phyloP scores from a whole-genome alignment of 2,888 invertebrate species.

The Amblyteles armatorius region DNA sequence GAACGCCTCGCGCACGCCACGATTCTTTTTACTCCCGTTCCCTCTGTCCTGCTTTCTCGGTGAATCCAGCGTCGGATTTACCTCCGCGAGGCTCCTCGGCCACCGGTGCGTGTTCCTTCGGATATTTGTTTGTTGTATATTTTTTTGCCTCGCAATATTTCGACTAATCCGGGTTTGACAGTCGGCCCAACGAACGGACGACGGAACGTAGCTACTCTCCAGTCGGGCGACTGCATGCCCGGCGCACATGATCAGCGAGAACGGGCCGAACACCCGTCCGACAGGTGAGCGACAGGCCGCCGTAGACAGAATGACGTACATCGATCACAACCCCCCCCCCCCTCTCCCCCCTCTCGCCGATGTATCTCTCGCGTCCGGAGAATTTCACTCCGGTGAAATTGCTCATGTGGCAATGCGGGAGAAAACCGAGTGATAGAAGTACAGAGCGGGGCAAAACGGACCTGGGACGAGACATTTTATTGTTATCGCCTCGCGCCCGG shows the following conservation, averaged over 20 bases:
- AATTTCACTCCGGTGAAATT: conserved; percentile 69
- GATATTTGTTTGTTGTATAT: background rate
- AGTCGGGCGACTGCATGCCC: conserved; percentile 48
- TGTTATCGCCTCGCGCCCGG: background rate
- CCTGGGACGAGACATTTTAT: no score
- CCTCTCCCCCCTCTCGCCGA: background rate
- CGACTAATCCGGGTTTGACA: no score
- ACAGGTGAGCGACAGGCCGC: conserved; percentile 70
- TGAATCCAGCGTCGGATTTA: conserved; percentile 14
- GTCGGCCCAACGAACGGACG: no score
- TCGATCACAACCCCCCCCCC: conserved; percentile 70
- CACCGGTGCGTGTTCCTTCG: conserved; percentile 1
- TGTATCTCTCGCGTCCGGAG: conserved; percentile 44
- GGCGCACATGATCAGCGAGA: conserved; percentile 65
- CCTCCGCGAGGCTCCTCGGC: conserved; percentile 21
- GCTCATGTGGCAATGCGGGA: conserved; percentile 53
- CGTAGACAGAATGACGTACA: conserved; percentile 73
- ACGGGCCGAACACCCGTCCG: conserved; percentile 62
- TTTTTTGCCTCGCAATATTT: background rate
- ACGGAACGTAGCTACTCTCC: background rate
- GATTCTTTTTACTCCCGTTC: background rate
- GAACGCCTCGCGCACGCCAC: conserved; percentile 40
- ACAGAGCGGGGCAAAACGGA: no score
- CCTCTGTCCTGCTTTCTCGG: background rate
- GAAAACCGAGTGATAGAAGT: background rate